Conservation (phyloP, 2,797 vertebrate genomes). For the Glyptemys insculpta region DNA sequence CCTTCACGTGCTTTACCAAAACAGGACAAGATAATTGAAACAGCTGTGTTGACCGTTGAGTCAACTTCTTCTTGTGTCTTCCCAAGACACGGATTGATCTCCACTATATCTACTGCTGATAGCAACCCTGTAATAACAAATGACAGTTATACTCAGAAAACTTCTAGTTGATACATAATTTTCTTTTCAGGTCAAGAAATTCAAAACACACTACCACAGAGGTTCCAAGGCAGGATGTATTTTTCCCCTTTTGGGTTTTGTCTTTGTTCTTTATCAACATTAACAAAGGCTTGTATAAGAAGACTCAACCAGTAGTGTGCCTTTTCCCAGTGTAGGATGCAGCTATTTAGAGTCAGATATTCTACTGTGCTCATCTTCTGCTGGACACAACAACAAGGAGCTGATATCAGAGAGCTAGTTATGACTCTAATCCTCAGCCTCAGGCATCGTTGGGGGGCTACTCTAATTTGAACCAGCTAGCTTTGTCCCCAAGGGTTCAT, state of each 20-base stretch:
- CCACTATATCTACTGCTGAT: conserved; percentile 86
- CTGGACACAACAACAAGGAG: neutral
- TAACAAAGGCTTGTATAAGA: neutral
- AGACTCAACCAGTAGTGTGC: neutral
- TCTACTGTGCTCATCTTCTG: neutral
- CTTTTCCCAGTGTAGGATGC: neutral
- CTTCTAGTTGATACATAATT: neutral
- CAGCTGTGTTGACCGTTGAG: conserved; percentile 52
- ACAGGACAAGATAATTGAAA: conserved; percentile 81
- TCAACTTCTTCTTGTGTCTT: conserved; percentile 62
- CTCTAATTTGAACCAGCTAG: neutral
- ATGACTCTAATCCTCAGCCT: neutral
- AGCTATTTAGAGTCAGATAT: neutral
- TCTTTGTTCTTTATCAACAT: neutral
- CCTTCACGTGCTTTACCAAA: conserved; percentile 83
- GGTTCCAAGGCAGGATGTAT: neutral
- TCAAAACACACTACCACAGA: neutral
- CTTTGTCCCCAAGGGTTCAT: neutral
- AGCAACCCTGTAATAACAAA: conserved; percentile 78
- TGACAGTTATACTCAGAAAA: neutral
- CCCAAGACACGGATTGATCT: conserved; percentile 84
- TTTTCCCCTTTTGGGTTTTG: neutral
- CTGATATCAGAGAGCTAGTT: neutral
- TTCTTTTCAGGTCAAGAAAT: neutral
- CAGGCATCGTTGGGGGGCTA: neutral